A percentile compares a stretch with the other conserved stretches of the same genome.
Conservation (phyloP, 2,113 vertebrate genomes). For the Nesogale talazaci region DNA sequence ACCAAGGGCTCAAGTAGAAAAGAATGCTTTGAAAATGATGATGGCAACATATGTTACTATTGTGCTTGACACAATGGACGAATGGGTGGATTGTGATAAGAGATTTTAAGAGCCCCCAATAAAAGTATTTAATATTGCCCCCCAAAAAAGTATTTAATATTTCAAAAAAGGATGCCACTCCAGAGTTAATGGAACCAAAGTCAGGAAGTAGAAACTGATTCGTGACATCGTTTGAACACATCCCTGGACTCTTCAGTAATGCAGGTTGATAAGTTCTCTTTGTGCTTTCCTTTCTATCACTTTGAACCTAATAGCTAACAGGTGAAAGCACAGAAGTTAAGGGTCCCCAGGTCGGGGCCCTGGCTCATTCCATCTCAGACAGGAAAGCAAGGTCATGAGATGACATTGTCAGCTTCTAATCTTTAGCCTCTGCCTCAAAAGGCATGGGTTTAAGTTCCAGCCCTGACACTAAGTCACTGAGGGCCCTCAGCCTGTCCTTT, state of each 20-base stretch:
- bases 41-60: no score
- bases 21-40: no score
- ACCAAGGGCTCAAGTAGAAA: no score
- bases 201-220: neutral
- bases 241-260: neutral
- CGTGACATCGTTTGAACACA: neutral
- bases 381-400: neutral
- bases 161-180: no score
- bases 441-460: neutral
- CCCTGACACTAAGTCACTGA: neutral
- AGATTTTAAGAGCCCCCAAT: no score
- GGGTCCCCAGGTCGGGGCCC: neutral
- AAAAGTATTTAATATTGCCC: no score
- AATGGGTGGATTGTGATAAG: no score
- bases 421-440: neutral
- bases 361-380: neutral
- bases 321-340: neutral
- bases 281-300: neutral
- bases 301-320: conserved; percentile 7
- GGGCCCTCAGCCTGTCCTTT: neutral
- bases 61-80: no score
- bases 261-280: neutral
- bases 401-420: neutral
- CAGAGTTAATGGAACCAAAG: neutral
- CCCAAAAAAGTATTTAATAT: no score